Conservation (phyloP, 2,888 invertebrate genomes). For the Slavum lentiscoides region DNA sequence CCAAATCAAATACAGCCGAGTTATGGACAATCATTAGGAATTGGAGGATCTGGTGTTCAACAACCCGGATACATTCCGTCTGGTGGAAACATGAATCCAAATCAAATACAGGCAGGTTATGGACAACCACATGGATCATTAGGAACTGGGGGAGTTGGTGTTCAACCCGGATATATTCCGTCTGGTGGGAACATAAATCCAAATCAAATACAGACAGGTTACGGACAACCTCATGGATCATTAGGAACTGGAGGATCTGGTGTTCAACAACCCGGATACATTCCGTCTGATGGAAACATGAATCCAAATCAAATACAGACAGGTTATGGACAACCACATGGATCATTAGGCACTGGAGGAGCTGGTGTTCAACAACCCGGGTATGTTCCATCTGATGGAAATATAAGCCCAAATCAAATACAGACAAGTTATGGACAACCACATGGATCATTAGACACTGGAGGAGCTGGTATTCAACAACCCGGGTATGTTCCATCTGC, state of each 20-base stretch:
- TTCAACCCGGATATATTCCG: background rate
- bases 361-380: background rate
- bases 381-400: background rate
- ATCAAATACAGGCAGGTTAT: constrained; percentile 7
- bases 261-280: constrained; percentile 16
- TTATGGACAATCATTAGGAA: constrained; percentile 22
- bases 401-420: background rate
- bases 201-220: background rate
- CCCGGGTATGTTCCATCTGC: background rate
- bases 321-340: constrained; percentile 9
- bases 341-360: background rate
- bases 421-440: constrained; percentile 16
- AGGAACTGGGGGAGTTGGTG: constrained; percentile 1
- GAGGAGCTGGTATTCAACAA: background rate
- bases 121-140: constrained; percentile 44
- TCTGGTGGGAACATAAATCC: background rate
- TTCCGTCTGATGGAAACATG: background rate
- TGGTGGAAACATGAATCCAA: background rate
- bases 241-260: background rate
- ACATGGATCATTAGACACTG: background rate
- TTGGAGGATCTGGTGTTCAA: background rate
- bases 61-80: constrained; percentile 13
- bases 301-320: background rate
- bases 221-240: constrained; percentile 25
- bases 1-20: constrained; percentile 12